Percentiles rank a stretch among this genome's conserved stretches.
These are phyloP conservation scores for Sclerurus mexicanus DNA, from an alignment of 2,113 vertebrate genomes.

Conservation along the genomic window DNA sequence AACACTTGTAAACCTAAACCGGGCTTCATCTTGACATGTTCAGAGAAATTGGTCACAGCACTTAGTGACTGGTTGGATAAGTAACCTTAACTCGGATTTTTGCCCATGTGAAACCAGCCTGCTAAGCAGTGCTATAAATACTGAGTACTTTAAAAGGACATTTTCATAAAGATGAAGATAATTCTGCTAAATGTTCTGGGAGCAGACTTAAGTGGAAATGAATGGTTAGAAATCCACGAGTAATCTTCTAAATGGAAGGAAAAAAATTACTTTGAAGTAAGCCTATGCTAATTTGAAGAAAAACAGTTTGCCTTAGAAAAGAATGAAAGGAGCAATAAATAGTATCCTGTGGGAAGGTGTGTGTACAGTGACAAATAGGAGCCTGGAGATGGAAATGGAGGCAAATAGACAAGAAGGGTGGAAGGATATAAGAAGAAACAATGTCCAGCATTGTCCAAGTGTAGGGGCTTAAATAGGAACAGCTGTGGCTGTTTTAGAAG, in stretches of 20 bases:
- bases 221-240: not conserved
- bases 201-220: slow-evolving; percentile 2
- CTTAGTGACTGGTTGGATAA: not conserved
- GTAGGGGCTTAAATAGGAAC: not conserved
- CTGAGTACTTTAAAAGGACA: not conserved
- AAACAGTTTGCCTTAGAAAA: not conserved
- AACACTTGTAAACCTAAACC: not conserved
- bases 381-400: not conserved
- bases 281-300: not conserved
- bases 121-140: not conserved
- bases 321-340: not conserved
- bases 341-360: not conserved
- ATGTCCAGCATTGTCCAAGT: not conserved
- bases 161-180: slow-evolving; percentile 8
- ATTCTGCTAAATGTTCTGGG: not conserved
- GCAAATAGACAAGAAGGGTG: not conserved
- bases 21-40: not conserved
- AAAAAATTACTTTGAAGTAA: not conserved
- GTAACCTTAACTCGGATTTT: not conserved
- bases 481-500: not conserved
- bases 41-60: not conserved
- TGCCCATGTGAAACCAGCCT: not conserved
- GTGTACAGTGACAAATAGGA: not conserved
- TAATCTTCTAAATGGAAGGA: not conserved
- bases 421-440: not conserved